Evolutionary conservation across 1,140 invertebrate genomes (phyloP).

Genomic region (Hylaeus anthracinus): DNA sequence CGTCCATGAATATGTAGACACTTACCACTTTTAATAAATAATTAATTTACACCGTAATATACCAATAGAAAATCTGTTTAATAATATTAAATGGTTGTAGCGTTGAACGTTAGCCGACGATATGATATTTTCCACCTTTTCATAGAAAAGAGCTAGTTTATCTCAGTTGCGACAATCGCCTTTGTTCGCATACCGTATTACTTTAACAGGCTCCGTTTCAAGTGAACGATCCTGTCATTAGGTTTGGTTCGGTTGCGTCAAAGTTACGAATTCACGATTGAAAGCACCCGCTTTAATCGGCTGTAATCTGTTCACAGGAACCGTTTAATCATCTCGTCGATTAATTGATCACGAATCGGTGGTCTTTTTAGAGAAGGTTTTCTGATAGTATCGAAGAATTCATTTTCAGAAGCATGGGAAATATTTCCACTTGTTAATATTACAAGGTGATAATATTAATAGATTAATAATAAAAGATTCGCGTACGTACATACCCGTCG

Average conservation of each 20-base stretch:
- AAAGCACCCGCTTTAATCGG: conserved; percentile 68
- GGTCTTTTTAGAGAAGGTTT: conserved; percentile 65
- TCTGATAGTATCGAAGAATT: not conserved
- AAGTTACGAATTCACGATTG: conserved; percentile 68
- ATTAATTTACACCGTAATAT: too few relatives aligned
- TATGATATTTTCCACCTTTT: not conserved
- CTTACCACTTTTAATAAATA: too few relatives aligned
- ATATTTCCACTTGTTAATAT: not conserved
- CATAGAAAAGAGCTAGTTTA: too few relatives aligned
- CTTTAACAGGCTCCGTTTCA: not conserved
- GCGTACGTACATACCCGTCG: too few relatives aligned
- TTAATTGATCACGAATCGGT: conserved; percentile 73
- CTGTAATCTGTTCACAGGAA: conserved; percentile 65
- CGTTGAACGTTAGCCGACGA: too few relatives aligned
- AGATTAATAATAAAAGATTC: too few relatives aligned
- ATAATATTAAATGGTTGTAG: too few relatives aligned
- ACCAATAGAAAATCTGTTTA: too few relatives aligned
- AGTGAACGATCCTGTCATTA: conserved; percentile 25
- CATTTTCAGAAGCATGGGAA: not conserved
- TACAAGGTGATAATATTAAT: not conserved
- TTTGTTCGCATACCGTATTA: not conserved
- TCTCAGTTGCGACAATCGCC: not conserved
- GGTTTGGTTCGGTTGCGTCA: conserved; percentile 59
- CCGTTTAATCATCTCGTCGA: conserved; percentile 74
- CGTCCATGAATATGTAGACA: too few relatives aligned